These are phyloP conservation scores for Alethe diademata DNA, from an alignment of 2,113 vertebrate genomes.

Conservation along the genomic window DNA sequence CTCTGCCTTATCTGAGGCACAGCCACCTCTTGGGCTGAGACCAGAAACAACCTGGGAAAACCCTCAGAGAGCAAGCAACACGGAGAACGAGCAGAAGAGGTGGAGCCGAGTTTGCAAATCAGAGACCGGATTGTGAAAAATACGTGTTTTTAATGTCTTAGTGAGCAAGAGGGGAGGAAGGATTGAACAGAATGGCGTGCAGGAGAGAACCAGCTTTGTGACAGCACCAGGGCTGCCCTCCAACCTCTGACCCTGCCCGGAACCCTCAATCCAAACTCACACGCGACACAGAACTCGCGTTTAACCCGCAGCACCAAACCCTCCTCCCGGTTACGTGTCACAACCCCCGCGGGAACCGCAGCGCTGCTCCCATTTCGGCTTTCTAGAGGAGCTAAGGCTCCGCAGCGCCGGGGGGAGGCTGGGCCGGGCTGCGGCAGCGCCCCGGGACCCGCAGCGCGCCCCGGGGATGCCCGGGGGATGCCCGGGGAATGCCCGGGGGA, in stretches of 20 bases:
- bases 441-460: neutral
- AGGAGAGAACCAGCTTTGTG: too few relatives aligned
- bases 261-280: rapidly evolving
- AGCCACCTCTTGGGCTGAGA: neutral
- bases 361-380: rapidly evolving
- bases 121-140: neutral
- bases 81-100: rapidly evolving
- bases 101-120: neutral
- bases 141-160: neutral
- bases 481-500: neutral
- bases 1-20: neutral
- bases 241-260: rapidly evolving
- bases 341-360: rapidly evolving
- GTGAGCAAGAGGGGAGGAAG: too few relatives aligned
- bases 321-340: rapidly evolving
- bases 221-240: rapidly evolving
- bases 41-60: neutral
- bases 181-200: rapidly evolving
- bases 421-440: neutral
- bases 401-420: neutral
- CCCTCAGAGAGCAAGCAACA: neutral
- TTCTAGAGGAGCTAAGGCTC: too few relatives aligned
- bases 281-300: rapidly evolving
- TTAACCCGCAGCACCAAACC: rapidly evolving
- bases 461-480: too few relatives aligned